Conservation (phyloP, 2,888 invertebrate species). For the Brachyptera putata region DNA sequence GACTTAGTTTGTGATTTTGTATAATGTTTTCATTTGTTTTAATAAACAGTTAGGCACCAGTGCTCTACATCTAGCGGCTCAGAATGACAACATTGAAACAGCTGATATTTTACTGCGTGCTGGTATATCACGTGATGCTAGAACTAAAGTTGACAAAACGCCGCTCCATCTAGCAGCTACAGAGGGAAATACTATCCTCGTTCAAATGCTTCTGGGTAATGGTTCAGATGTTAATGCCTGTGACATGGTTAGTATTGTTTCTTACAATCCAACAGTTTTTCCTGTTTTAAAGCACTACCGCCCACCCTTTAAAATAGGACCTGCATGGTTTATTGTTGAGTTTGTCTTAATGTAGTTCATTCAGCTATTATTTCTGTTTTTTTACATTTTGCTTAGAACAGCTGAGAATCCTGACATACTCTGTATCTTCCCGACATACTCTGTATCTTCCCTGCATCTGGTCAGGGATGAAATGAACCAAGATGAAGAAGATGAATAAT, state of each 20-base stretch:
- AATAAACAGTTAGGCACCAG: slow-evolving; percentile 73
- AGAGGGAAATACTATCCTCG: slow-evolving; percentile 74
- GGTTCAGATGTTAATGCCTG: slow-evolving; percentile 68
- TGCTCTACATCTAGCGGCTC: slow-evolving; percentile 81
- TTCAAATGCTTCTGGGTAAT: slow-evolving; percentile 61
- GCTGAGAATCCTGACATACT: too few species aligned
- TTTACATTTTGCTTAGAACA: too few species aligned
- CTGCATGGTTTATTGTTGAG: too few species aligned
- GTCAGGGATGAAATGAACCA: too few species aligned
- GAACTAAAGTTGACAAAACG: slow-evolving; percentile 89
- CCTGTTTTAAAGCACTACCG: neutral
- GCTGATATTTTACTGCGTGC: slow-evolving; percentile 78
- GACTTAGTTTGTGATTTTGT: neutral
- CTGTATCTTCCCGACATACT: too few species aligned
- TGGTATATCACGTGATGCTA: slow-evolving; percentile 81
- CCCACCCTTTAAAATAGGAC: too few species aligned
- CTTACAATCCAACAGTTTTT: neutral
- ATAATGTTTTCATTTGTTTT: neutral
- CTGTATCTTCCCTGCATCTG: too few species aligned
- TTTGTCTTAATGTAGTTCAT: too few species aligned
- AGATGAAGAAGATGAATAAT: too few species aligned
- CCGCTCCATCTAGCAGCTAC: slow-evolving; percentile 85
- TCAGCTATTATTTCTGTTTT: too few species aligned
- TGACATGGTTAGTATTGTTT: slow-evolving; percentile 75
- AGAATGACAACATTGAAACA: slow-evolving; percentile 72